Conservation (phyloP, 2,888 invertebrate genomes). For the Synanthedon myopaeformis region DNA sequence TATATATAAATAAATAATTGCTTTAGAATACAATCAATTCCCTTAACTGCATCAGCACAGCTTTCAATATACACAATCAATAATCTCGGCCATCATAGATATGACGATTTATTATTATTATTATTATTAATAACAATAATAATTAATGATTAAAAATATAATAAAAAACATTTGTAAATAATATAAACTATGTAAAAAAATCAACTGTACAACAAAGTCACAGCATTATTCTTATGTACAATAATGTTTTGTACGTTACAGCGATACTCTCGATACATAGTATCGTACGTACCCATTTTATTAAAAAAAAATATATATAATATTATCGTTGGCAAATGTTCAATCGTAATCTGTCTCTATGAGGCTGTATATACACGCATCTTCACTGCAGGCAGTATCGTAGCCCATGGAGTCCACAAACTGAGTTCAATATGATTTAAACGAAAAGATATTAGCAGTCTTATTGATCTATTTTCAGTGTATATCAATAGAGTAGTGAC, state of each 20-base stretch:
- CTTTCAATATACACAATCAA: constrained; percentile 18
- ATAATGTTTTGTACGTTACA: background rate
- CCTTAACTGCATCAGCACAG: constrained; percentile 29
- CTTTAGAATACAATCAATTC: constrained; percentile 45
- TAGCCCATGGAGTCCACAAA: no score
- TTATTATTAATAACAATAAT: constrained; percentile 46
- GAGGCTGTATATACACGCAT: no score
- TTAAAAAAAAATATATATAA: constrained; percentile 9
- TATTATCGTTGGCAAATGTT: background rate
- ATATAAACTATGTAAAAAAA: constrained; percentile 39
- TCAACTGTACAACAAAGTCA: constrained; percentile 53
- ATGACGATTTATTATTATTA: constrained; percentile 43
- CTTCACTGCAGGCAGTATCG: no score
- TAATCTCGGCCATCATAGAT: constrained; percentile 47
- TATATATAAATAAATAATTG: constrained; percentile 5
- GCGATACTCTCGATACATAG: background rate
- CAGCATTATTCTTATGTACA: constrained; percentile 19
- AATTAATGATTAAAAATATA: constrained; percentile 38
- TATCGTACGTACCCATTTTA: constrained; percentile 10
- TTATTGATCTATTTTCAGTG: no score
- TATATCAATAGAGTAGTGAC: no score
- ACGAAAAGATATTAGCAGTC: no score
- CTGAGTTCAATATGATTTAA: no score
- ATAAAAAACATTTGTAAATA: constrained; percentile 47
- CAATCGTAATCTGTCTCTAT: no score